Evolutionary conservation across 2,797 vertebrate genomes (phyloP), one percentile per base, ranked within the genome.

Genomic region (Pangasius krempfi): DNA sequence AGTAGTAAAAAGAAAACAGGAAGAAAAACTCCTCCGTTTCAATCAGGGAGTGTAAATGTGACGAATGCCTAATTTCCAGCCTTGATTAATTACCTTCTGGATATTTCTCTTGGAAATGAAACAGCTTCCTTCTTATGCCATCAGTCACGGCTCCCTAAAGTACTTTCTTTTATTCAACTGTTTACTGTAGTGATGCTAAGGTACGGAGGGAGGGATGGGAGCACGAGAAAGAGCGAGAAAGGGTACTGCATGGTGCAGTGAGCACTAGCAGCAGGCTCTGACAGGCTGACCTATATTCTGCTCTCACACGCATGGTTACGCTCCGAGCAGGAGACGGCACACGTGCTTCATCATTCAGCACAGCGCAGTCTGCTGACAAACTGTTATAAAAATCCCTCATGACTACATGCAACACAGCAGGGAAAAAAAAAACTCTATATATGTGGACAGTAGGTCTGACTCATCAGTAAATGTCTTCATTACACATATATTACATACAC

Each of bases 211-310:
- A 25, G 27, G 5, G 18, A 80, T 12, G 30, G 25, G 18, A 22
- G 78, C 16, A 12, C 5, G 20, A 22, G 70, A 47, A 58, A 13
- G 40, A 25, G 13, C 0, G 0, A 66, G 52, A 79, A 68, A 81
- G 85, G 89, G 44, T 78, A 64, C 12, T 37, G 84, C 80, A 64
- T 18, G 37, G 37, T 75, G 91, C 87, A 83, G 64, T 81, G 64
- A 90, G 89, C 91, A 90, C 86, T 85, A 44, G 40, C 93, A 91
- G 88, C 89, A 52, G 52, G 75, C 82, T 44, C 88, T 91, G 92
- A 93, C 91, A 90, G 91, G 4, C 13, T 94, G 94, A 96, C 95
- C 95, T 95, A 96, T 92, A 95, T 96, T 93, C 86, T 27, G 25
- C 92, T 87, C 89, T 64, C 56, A 87, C 83, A 47, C 88, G 58